A percentile compares a stretch with the other conserved stretches of the same genome.
Conservation (phyloP, 2,113 vertebrate genomes). For the Lepisosteus oculatus region DNA sequence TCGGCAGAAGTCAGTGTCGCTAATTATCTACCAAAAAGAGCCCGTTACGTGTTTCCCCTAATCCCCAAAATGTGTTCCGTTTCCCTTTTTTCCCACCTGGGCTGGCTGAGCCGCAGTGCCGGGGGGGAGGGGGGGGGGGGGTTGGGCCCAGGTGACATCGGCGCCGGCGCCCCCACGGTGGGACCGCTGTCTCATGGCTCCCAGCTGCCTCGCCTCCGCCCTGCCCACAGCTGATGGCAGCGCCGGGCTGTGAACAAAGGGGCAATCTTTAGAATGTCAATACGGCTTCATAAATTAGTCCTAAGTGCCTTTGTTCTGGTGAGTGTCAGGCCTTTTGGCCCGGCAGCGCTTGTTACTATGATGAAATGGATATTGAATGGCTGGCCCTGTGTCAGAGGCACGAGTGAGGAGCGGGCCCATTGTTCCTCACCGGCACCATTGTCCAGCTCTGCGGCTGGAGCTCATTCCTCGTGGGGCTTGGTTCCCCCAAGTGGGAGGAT, state of each 20-base stretch:
- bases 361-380: slow-evolving; percentile 71
- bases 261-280: slow-evolving; percentile 69
- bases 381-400: slow-evolving; percentile 62
- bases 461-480: slow-evolving; percentile 28
- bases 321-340: slow-evolving; percentile 70
- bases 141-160: slow-evolving; percentile 58
- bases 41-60: slow-evolving; percentile 43
- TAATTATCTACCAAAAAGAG: slow-evolving; percentile 66
- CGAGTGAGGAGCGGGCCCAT: slow-evolving; percentile 57
- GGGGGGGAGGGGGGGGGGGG: slow-evolving; percentile 17
- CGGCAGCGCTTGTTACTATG: slow-evolving; percentile 67
- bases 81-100: slow-evolving; percentile 70
- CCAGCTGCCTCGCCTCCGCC: slow-evolving; percentile 69
- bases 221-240: slow-evolving; percentile 70
- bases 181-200: slow-evolving; percentile 55
- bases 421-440: slow-evolving; percentile 65
- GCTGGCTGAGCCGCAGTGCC: slow-evolving; percentile 42
- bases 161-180: slow-evolving; percentile 49
- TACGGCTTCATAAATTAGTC: slow-evolving; percentile 73
- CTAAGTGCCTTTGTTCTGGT: slow-evolving; percentile 72
- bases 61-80: slow-evolving; percentile 73
- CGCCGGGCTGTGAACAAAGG: slow-evolving; percentile 56
- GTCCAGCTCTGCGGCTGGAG: slow-evolving; percentile 53
- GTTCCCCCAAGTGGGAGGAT: background rate
- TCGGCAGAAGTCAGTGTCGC: slow-evolving; percentile 70